Conservation (phyloP, 2,888 invertebrate species). For the Tipula helvola region DNA sequence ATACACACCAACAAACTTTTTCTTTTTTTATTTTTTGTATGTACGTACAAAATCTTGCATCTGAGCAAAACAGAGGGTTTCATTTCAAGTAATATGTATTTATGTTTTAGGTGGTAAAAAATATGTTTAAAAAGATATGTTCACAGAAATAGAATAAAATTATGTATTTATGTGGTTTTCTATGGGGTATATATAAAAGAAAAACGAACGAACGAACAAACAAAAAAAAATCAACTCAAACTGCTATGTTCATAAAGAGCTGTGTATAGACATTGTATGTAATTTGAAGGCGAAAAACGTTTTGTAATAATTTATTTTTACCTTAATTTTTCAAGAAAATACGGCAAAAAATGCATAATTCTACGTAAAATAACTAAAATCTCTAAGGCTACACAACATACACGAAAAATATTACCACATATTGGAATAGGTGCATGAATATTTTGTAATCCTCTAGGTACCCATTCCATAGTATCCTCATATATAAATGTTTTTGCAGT, state of each 20-base stretch:
- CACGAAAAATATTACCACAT: slow-evolving; percentile 31
- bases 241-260: neutral
- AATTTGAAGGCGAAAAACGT: neutral
- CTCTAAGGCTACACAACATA: neutral
- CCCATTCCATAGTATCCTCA: slow-evolving; percentile 33
- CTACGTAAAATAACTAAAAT: neutral
- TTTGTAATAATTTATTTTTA: neutral
- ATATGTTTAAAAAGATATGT: neutral
- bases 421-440: slow-evolving; percentile 37
- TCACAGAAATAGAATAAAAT: slow-evolving; percentile 4
- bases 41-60: neutral
- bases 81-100: neutral
- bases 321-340: neutral
- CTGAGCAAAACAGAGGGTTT: neutral
- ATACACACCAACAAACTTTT: neutral
- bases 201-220: neutral
- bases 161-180: slow-evolving; percentile 4
- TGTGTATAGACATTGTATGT: neutral
- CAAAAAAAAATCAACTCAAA: neutral
- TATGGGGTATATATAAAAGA: neutral
- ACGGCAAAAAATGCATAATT: neutral
- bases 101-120: slow-evolving; percentile 4
- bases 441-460: slow-evolving; percentile 38
- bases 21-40: neutral
- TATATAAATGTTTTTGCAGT: neutral